Evolutionary conservation across 2,113 vertebrate species (phyloP).

Genomic region (Serinus canaria): DNA sequence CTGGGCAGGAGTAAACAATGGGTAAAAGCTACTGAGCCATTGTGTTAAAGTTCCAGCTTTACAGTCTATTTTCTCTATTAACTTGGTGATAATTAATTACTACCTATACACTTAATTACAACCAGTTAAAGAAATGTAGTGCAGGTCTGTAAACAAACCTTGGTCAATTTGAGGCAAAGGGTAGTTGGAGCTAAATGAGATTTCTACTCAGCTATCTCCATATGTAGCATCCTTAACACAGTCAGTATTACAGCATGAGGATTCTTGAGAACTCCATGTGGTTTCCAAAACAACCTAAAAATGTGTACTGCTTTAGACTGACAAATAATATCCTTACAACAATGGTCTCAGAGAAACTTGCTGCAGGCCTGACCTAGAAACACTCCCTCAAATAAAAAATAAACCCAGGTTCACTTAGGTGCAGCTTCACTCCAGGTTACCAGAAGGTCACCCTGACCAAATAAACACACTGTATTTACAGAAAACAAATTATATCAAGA

Average conservation of each 20-base stretch:
- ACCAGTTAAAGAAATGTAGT: neutral
- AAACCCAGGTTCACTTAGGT: neutral
- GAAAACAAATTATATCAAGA: neutral
- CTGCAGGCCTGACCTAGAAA: neutral
- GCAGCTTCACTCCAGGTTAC: neutral
- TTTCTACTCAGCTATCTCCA: neutral
- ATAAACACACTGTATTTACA: neutral
- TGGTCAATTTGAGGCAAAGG: neutral
- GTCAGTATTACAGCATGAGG: neutral
- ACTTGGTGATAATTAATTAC: neutral
- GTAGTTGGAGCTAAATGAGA: neutral
- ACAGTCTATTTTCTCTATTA: neutral
- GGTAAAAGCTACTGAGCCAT: neutral
- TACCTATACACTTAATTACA: neutral
- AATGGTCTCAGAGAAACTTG: neutral
- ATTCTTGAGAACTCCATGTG: neutral
- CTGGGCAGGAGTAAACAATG: neutral
- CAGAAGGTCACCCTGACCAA: neutral
- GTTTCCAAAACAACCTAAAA: neutral
- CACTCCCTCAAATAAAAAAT: neutral
- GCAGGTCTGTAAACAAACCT: neutral
- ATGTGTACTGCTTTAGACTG: neutral
- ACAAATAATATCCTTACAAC: neutral
- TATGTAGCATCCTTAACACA: neutral
- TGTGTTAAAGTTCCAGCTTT: neutral